Conservation (phyloP, 2,888 invertebrate genomes). For the Drosophila colorata region DNA sequence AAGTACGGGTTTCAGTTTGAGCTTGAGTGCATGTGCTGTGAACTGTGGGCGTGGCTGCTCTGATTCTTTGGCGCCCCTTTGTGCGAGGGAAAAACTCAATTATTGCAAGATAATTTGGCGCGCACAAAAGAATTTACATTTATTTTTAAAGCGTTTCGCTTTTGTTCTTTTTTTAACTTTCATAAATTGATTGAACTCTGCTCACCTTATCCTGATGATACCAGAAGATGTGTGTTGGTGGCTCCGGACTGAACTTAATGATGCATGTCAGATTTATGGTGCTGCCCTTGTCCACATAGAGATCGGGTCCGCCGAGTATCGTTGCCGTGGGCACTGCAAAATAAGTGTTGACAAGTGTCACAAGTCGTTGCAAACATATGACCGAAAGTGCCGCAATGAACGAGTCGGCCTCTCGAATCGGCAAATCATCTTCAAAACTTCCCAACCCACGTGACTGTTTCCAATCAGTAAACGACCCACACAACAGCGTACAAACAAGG, state of each 20-base stretch:
- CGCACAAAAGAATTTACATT: constrained; percentile 42
- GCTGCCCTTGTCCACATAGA: constrained; percentile 93
- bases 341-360: constrained; percentile 21
- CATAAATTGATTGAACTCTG: constrained; percentile 54
- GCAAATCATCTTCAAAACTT: constrained; percentile 34
- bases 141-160: constrained; percentile 2
- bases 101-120: constrained; percentile 74
- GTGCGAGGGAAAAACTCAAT: constrained; percentile 67
- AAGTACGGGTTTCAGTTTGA: constrained; percentile 20
- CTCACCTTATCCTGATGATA: constrained; percentile 97
- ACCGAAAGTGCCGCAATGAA: background rate
- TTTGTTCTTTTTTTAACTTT: constrained; percentile 22
- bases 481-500: constrained; percentile 4
- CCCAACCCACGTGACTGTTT: constrained; percentile 31
- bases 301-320: constrained; percentile 92
- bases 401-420: constrained; percentile 15
- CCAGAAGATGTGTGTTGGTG: constrained; percentile 97
- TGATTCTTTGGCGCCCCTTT: constrained; percentile 21
- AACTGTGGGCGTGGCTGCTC: constrained; percentile 19
- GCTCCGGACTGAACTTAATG: constrained; percentile 92
- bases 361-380: constrained; percentile 1
- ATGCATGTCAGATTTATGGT: constrained; percentile 94
- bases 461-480: constrained; percentile 24
- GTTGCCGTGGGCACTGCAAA: constrained; percentile 91
- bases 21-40: constrained; percentile 28